A percentile compares a stretch with the other conserved stretches of the same genome.
These are phyloP conservation scores for Sacculina carcini DNA, from an alignment of 2,888 invertebrate genomes.

Conservation along the genomic window DNA sequence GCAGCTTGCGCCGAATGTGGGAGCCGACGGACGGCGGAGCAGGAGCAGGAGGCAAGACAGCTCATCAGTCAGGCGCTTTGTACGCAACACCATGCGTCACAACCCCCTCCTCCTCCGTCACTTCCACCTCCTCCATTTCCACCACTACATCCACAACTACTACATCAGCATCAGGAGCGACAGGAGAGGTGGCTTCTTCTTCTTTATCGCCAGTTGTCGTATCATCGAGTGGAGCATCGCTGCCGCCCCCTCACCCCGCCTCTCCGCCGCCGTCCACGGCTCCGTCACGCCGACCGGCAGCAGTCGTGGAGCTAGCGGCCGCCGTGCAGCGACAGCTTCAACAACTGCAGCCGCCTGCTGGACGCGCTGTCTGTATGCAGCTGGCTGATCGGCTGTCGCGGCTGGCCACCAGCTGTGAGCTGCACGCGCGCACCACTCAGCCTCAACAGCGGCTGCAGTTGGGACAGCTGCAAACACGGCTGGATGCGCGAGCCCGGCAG, in stretches of 20 bases:
- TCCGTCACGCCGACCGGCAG: conserved; percentile 1
- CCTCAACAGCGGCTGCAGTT: conserved; percentile 71
- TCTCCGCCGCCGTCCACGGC: conserved; percentile 32
- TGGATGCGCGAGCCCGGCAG: conserved; percentile 39
- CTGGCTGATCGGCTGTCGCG: conserved; percentile 50
- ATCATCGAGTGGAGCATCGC: too few species aligned
- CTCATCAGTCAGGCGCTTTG: conserved; percentile 20
- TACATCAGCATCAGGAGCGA: conserved; percentile 15
- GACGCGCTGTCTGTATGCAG: conserved; percentile 39
- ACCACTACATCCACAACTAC: conserved; percentile 22
- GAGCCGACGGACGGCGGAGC: conserved; percentile 31
- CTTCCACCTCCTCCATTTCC: conserved; percentile 34
- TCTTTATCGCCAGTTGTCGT: too few species aligned
- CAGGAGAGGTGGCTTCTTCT: conserved; percentile 14
- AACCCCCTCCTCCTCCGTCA: conserved; percentile 23
- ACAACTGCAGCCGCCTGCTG: conserved; percentile 14
- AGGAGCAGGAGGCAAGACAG: conserved; percentile 16
- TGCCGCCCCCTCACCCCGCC: conserved; percentile 26
- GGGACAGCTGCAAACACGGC: conserved; percentile 39
- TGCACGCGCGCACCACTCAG: conserved; percentile 54
- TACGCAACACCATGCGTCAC: conserved; percentile 16
- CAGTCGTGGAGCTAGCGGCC: conserved; percentile 15
- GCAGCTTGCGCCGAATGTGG: conserved; percentile 73
- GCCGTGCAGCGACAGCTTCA: conserved; percentile 15
- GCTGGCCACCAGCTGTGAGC: conserved; percentile 52